Base-by-base conservation (phyloP, 1,140 invertebrate genomes). In the Alviniconcha marisindica region DNA sequence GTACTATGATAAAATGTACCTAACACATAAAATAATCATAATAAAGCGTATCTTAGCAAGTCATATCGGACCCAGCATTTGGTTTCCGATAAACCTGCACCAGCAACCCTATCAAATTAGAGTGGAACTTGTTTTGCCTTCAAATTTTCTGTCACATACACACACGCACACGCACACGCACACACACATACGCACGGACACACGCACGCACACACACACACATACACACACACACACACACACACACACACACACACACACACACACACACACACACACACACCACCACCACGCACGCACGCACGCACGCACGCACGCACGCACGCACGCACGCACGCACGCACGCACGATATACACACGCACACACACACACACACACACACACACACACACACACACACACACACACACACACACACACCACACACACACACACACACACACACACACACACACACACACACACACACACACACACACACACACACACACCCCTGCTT, bases 341-440 rank as follows among this genome's bases (percentile, higher is more conserved):
- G 21, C 71, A 42, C 71, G 21, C 38, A 42, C 71, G n/a, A n/a
- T n/a, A n/a, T n/a, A n/a, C 71, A 73, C 71, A n/a, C 71, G 21
- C 71, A n/a, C 38, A 42, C 71, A 73, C 71, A 73, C 38, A 42
- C 71, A 73, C 71, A 73, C 71, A 73, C 71, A 73, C 71, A 73
- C 71, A 42, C 71, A 42, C 38, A 42, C 71, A n/a, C 38, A 42
- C 28, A 38, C 66, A 69, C 66, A 38, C 66, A 33, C 66, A 38
- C 66, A 31, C 28, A 21, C 66, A 33, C 66, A 21, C 66, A 69
- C 36, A 5, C 66, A 69, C 12, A 69, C 66, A 69, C 14, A 69
- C n/a, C 7, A 66, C n/a, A n/a, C n/a, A n/a, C n/a, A n/a, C n/a
- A n/a, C n/a, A n/a, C n/a, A n/a, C n/a, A n/a, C n/a, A n/a, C n/a